phyloP scores from a whole-genome alignment of 2,797 vertebrate genomes.

The Liasis olivaceus region DNA sequence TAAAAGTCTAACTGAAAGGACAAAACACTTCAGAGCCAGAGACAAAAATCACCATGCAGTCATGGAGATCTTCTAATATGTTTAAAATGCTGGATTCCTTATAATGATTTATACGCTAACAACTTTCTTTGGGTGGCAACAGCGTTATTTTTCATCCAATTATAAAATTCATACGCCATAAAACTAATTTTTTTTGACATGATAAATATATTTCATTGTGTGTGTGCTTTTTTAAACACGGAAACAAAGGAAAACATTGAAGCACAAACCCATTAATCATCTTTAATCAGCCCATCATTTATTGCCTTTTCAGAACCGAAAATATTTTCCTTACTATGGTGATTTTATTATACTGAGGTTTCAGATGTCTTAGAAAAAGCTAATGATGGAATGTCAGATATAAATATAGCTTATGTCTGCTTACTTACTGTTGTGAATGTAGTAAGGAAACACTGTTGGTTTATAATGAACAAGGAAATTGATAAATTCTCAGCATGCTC shows the following conservation, averaged over 20 bases:
- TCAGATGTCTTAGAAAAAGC: background rate
- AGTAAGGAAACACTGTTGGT: background rate
- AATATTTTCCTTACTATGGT: background rate
- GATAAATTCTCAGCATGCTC: background rate
- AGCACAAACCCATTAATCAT: constrained; percentile 24
- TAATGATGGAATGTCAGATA: background rate
- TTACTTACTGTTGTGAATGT: background rate
- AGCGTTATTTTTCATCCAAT: constrained; percentile 31
- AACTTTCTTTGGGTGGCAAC: background rate
- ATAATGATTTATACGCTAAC: constrained; percentile 24
- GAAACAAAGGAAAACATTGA: constrained; percentile 10
- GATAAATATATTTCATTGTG: constrained; percentile 29
- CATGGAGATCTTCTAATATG: background rate
- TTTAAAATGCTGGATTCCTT: constrained; percentile 18
- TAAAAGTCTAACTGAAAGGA: background rate
- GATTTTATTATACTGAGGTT: background rate
- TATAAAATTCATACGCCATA: constrained; percentile 3
- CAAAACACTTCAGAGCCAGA: background rate
- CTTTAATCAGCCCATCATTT: background rate
- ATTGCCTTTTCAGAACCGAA: background rate
- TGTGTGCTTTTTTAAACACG: background rate
- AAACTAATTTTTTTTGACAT: constrained; percentile 22
- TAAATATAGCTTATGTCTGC: background rate
- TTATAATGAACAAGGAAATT: background rate
- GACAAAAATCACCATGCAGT: background rate